Evolutionary conservation across 2,888 invertebrate species (phyloP).

Genomic region (Troilus luridus): DNA sequence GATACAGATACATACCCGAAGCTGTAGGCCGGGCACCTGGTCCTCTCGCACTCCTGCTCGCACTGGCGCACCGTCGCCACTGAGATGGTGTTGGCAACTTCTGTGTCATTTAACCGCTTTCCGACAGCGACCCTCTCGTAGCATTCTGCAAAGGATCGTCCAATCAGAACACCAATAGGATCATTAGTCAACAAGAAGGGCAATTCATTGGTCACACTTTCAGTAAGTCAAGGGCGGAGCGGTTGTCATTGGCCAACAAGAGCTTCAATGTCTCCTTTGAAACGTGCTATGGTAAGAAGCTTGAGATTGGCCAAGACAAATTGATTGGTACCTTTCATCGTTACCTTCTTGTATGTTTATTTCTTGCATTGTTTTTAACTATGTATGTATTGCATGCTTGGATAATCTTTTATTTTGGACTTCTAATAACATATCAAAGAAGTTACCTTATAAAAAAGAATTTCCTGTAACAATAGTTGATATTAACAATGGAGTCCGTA

Average conservation of each 20-base stretch:
- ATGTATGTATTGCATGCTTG: background rate
- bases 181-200: constrained; percentile 16
- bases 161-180: constrained; percentile 13
- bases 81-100: constrained; percentile 75
- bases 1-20: constrained; percentile 73
- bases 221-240: background rate
- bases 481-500: background rate
- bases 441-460: too few species aligned
- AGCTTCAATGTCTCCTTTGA: constrained; percentile 4
- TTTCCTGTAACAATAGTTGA: background rate
- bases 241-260: background rate
- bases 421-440: background rate
- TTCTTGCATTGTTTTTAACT: background rate
- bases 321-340: constrained; percentile 13
- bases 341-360: background rate
- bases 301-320: constrained; percentile 27
- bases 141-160: constrained; percentile 72
- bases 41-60: constrained; percentile 76
- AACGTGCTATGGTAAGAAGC: background rate
- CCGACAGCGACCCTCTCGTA: constrained; percentile 78
- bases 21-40: constrained; percentile 76
- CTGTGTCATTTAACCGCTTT: constrained; percentile 74
- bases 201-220: constrained; percentile 22
- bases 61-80: constrained; percentile 76
- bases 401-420: background rate